Conservation (phyloP, 2,113 vertebrate species). For the Anseranas semipalmata region DNA sequence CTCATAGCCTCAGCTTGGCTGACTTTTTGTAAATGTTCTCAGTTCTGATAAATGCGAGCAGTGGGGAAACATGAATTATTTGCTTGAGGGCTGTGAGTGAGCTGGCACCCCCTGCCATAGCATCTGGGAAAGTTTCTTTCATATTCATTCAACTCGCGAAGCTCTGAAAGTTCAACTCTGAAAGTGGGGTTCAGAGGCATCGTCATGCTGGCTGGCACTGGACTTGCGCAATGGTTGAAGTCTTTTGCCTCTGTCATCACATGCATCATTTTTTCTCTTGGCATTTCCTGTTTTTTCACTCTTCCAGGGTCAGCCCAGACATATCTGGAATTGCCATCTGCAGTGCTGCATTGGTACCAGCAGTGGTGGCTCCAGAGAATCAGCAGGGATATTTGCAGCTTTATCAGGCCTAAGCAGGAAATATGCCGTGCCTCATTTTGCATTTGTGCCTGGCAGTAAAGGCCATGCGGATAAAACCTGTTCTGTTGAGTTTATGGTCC, state of each 20-base stretch:
- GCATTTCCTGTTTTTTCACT: neutral
- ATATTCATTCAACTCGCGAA: neutral
- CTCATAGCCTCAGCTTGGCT: slow-evolving; percentile 32
- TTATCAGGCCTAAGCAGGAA: neutral
- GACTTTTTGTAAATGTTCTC: neutral
- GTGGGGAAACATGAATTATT: neutral
- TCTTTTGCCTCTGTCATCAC: neutral
- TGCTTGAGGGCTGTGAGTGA: neutral
- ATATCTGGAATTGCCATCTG: neutral
- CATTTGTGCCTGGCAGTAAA: neutral
- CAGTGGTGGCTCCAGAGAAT: neutral
- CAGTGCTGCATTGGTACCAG: neutral
- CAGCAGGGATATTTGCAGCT: neutral
- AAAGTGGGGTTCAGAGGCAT: neutral
- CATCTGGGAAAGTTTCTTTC: neutral
- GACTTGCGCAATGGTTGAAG: neutral
- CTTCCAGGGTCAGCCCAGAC: neutral
- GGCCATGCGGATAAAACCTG: neutral
- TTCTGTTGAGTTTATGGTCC: neutral
- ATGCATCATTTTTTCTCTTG: neutral
- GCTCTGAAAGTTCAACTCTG: no score
- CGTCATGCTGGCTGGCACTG: rapidly evolving
- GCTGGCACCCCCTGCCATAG: neutral
- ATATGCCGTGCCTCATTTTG: neutral
- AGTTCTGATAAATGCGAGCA: slow-evolving; percentile 41